Evolutionary conservation across 1,140 invertebrate genomes (phyloP).

Genomic region (Campodea augens): DNA sequence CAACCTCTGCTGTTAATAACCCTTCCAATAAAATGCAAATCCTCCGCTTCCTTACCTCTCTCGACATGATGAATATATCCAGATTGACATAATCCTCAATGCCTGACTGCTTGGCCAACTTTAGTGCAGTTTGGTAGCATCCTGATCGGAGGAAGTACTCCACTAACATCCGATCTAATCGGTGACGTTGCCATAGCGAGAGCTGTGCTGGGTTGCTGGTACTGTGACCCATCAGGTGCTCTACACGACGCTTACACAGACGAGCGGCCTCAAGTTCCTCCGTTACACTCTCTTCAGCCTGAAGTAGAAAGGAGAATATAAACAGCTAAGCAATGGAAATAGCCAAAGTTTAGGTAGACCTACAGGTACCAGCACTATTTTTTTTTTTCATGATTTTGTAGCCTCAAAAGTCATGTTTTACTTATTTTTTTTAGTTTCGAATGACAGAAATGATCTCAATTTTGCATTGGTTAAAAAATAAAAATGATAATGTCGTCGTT

Average conservation of each 20-base stretch:
- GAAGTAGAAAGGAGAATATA: conserved; percentile 11
- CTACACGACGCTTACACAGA: conserved; percentile 72
- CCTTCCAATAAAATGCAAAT: no score
- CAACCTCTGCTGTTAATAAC: no score
- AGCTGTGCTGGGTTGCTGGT: conserved; percentile 17
- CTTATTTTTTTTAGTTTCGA: no score
- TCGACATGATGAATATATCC: conserved; percentile 73
- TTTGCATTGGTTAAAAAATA: no score
- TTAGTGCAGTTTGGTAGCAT: conserved; percentile 81
- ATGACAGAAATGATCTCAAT: no score
- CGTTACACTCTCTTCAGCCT: conserved; percentile 71
- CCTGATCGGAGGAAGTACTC: conserved; percentile 92
- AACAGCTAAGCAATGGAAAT: no score
- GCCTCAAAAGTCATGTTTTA: no score
- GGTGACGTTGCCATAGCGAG: conserved; percentile 67
- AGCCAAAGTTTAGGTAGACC: no score
- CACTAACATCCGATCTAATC: conserved; percentile 84
- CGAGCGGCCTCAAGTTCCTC: conserved; percentile 76
- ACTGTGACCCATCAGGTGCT: conserved; percentile 71
- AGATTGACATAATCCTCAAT: conserved; percentile 84
- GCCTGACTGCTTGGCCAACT: conserved; percentile 58
- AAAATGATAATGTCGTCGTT: no score
- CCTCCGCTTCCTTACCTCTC: no score
- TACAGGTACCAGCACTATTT: no score
- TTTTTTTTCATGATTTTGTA: no score